These are phyloP conservation scores for Metacarcinus magister DNA, from an alignment of 2,888 invertebrate genomes.

Conservation along the genomic window DNA sequence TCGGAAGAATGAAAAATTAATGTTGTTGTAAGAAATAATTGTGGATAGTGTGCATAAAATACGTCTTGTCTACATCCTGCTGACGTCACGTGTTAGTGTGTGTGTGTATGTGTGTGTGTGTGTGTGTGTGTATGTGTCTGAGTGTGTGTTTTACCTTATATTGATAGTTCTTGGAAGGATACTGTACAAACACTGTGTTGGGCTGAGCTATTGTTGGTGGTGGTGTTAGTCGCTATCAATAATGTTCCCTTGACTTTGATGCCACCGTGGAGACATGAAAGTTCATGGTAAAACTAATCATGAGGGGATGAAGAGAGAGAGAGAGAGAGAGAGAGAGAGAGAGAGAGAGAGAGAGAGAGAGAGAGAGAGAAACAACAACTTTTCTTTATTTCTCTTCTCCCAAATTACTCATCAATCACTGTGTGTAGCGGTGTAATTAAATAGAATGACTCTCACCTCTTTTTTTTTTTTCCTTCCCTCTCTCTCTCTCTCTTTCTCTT, in stretches of 20 bases:
- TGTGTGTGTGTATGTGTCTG: conserved; percentile 44
- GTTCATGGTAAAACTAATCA: background rate
- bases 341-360: conserved; percentile 34
- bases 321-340: conserved; percentile 15
- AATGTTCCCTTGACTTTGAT: background rate
- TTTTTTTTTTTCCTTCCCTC: conserved; percentile 30
- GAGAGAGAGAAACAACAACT: background rate
- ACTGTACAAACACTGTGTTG: background rate
- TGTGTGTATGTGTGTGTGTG: conserved; percentile 53
- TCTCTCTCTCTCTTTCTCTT: conserved; percentile 49
- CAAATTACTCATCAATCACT: no score
- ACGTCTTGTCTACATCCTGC: no score
- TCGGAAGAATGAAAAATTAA: no score
- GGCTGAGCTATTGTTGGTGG: no score
- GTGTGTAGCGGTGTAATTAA: background rate
- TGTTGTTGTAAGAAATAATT: no score
- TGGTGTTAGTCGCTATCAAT: background rate
- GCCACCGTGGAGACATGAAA: background rate
- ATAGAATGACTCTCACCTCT: background rate
- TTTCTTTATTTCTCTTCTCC: background rate
- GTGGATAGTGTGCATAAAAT: no score
- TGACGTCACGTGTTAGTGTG: background rate
- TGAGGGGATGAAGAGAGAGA: no score
- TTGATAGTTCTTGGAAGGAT: background rate
- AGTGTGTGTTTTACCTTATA: background rate